Evolutionary conservation across 2,888 invertebrate species (phyloP).

Genomic region (Amblyjoppa proteus): DNA sequence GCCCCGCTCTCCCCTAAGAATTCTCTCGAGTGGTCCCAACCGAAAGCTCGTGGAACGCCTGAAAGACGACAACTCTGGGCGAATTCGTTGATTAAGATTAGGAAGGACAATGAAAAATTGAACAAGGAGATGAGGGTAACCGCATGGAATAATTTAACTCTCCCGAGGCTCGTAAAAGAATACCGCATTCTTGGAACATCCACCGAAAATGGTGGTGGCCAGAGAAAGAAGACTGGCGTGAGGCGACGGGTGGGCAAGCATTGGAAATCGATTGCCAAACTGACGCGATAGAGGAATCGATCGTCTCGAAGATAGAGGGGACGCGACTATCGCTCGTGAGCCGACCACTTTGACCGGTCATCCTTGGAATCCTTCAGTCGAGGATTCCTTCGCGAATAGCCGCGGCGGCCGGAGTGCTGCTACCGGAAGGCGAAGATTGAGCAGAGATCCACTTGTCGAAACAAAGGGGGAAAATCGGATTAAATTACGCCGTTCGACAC

Average conservation of each 20-base stretch:
- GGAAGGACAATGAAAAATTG: constrained; percentile 10
- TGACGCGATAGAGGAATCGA: neutral
- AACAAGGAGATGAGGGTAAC: neutral
- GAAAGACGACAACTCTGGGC: neutral
- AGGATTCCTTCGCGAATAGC: constrained; percentile 40
- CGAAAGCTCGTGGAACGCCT: neutral
- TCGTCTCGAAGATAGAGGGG: neutral
- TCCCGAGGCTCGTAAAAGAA: neutral
- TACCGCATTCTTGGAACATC: neutral
- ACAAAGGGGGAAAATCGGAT: constrained; percentile 53
- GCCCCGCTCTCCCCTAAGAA: too few relatives aligned
- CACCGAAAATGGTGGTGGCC: neutral
- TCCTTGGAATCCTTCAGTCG: constrained; percentile 42
- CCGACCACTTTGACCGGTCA: constrained; percentile 53
- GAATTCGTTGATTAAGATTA: constrained; percentile 12
- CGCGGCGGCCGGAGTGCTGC: neutral
- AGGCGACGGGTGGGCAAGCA: neutral
- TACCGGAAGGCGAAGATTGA: constrained; percentile 23
- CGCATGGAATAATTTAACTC: constrained; percentile 15
- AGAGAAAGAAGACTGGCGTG: neutral
- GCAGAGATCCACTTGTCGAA: constrained; percentile 44
- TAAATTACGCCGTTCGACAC: constrained; percentile 47
- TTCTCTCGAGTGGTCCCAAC: neutral
- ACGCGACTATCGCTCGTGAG: constrained; percentile 1
- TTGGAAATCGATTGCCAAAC: constrained; percentile 23